Evolutionary conservation across 30 jellyfish, hydroid and myxozoan genomes (phyloP).

Genomic region (Hydra vulgaris): DNA sequence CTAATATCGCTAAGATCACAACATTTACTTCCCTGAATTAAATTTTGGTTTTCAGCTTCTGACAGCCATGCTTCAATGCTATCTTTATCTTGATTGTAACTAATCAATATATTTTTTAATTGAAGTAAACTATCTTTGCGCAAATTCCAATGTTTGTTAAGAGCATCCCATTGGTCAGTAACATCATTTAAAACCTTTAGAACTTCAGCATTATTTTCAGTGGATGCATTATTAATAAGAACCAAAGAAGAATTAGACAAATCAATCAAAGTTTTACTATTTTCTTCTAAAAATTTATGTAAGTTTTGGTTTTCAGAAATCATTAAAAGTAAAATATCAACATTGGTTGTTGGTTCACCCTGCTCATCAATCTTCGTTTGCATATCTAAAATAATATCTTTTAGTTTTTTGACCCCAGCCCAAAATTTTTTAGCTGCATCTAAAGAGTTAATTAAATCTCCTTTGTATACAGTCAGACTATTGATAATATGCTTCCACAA

Average conservation of each 20-base stretch:
- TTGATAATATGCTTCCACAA: slow-evolving; percentile 41
- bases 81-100: slow-evolving; percentile 41
- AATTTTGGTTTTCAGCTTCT: slow-evolving; percentile 43
- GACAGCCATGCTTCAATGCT: slow-evolving; percentile 62
- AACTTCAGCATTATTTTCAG: slow-evolving; percentile 70
- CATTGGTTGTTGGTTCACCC: slow-evolving; percentile 70
- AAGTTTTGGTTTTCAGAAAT: slow-evolving; percentile 64
- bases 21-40: slow-evolving; percentile 41
- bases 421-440: slow-evolving; percentile 86
- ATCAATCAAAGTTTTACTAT: slow-evolving; percentile 58
- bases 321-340: slow-evolving; percentile 56
- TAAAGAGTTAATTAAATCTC: slow-evolving; percentile 43
- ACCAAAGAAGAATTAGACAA: slow-evolving; percentile 75
- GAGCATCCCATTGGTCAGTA: slow-evolving; percentile 93
- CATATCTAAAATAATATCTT: slow-evolving; percentile 61
- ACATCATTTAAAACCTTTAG: slow-evolving; percentile 77
- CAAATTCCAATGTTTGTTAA: slow-evolving; percentile 61
- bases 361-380: slow-evolving; percentile 73
- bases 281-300: slow-evolving; percentile 67
- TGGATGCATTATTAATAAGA: slow-evolving; percentile 84
- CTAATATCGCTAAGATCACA: slow-evolving; percentile 60
- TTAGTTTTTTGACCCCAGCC: slow-evolving; percentile 81
- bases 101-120: slow-evolving; percentile 38
- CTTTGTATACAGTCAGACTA: slow-evolving; percentile 35
- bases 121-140: slow-evolving; percentile 62